Percentiles rank a stretch among this genome's conserved stretches.
Conservation (phyloP, 2,888 invertebrate genomes). For the Oeneis ivallda region DNA sequence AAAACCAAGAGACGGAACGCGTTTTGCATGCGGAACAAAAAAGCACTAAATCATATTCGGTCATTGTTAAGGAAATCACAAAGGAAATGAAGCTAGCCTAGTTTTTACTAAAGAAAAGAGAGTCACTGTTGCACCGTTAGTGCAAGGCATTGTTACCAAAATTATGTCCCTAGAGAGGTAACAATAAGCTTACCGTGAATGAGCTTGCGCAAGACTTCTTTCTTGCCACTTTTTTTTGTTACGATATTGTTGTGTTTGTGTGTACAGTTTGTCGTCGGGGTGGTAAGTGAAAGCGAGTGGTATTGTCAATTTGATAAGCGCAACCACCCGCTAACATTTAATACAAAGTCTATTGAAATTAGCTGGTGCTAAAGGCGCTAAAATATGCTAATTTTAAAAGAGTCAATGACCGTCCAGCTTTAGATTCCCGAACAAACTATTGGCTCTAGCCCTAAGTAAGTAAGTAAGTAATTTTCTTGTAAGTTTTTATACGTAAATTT, state of each 20-base stretch:
- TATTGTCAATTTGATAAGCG: constrained; percentile 42
- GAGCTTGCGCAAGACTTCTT: constrained; percentile 70
- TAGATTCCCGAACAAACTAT: no score
- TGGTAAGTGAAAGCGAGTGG: constrained; percentile 71
- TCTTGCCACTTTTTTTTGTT: constrained; percentile 51
- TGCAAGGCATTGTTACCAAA: constrained; percentile 59
- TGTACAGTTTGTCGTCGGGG: constrained; percentile 56
- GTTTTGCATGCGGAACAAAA: constrained; percentile 51
- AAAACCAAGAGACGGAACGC: constrained; percentile 33
- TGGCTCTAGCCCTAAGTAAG: no score
- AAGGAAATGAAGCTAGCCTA: constrained; percentile 66
- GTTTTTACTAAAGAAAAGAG: constrained; percentile 64
- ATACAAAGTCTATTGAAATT: constrained; percentile 32
- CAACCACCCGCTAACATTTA: constrained; percentile 39
- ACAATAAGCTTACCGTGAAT: constrained; percentile 58
- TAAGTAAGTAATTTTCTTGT: no score
- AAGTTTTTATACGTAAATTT: no score
- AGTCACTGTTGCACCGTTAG: constrained; percentile 71
- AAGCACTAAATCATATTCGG: constrained; percentile 71
- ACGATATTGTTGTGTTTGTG: constrained; percentile 45
- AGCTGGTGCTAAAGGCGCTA: background rate
- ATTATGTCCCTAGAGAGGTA: constrained; percentile 55
- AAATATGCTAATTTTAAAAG: background rate
- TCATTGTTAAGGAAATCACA: constrained; percentile 64
- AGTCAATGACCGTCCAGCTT: background rate